Conservation (phyloP, 1,140 invertebrate genomes). For the Neodiprion pinetum region DNA sequence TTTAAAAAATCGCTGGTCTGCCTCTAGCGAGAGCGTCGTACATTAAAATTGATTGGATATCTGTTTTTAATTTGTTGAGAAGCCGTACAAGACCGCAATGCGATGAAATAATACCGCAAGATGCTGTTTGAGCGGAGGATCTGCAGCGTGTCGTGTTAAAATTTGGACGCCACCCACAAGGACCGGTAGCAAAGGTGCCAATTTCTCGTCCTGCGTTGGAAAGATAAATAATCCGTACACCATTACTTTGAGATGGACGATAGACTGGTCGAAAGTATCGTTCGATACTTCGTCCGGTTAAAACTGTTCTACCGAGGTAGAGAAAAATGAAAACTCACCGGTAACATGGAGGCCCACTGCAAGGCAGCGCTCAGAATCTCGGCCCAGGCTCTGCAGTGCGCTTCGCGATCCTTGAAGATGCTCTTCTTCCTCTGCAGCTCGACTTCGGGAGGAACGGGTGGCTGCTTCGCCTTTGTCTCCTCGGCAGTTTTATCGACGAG, state of each 20-base stretch:
- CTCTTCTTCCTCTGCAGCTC: constrained; percentile 78
- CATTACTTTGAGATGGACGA: background rate
- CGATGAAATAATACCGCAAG: constrained; percentile 68
- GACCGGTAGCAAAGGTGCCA: constrained; percentile 69
- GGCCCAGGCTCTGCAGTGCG: constrained; percentile 69
- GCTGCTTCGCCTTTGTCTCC: constrained; percentile 61
- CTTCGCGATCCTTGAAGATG: constrained; percentile 79
- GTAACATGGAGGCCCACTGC: constrained; percentile 55
- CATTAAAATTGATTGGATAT: background rate
- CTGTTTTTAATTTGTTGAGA: constrained; percentile 55
- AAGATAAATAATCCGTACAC: constrained; percentile 44
- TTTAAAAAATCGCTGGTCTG: too few species aligned
- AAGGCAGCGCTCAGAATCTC: constrained; percentile 69
- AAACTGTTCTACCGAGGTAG: constrained; percentile 38
- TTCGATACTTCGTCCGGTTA: constrained; percentile 27
- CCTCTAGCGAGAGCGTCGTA: too few species aligned
- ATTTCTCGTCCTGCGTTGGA: constrained; percentile 64
- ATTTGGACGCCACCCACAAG: constrained; percentile 69
- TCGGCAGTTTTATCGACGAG: constrained; percentile 21
- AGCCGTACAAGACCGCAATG: constrained; percentile 67
- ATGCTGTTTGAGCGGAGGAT: constrained; percentile 66
- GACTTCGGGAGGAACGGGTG: constrained; percentile 72
- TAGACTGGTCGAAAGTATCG: background rate
- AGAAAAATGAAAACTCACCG: constrained; percentile 39
- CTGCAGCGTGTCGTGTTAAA: constrained; percentile 68